Base-by-base conservation (phyloP, 2,888 invertebrate genomes). In the Lumbricus terrestris region DNA sequence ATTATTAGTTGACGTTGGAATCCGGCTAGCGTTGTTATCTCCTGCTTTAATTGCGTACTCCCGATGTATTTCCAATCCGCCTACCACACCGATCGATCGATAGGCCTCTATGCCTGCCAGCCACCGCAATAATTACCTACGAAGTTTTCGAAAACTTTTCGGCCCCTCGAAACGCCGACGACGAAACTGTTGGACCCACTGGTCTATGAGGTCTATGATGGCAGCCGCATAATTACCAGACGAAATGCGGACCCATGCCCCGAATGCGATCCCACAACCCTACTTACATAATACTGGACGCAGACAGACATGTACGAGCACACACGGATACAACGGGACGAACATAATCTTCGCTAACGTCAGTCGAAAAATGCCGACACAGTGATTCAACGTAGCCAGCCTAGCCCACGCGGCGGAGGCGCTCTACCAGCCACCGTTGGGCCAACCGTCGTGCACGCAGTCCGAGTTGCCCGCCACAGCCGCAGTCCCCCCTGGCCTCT, bases 301-400 rank as follows among this genome's bases (percentile, higher is more conserved):
- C n/a, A 69, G 29, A 69, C 69, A 69, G 13, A n/a, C 29, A 69
- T 13, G n/a, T n/a, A 69, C 69, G 8, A 6, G 23, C n/a, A 69
- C 69, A 69, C 0, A 69, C 69, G 69, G 69, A 69, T 69, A 69
- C 69, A 11, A 5, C 23, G 47, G 23, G 69, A 29, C 29, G 69
- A 29, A 69, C 69, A 69, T 69, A 20, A 20, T 15, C 16, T n/a
- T 29, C 69, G 16, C 69, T 29, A 69, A n/a, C 69, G 69, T 69
- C n/a, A 69, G 69, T n/a, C 69, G 69, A 69, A 69, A 69, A 69
- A 69, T 69, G 69, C 69, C 69, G 69, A 69, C 69, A 69, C 69
- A n/a, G n/a, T 69, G 69, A 69, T 69, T 69, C 69, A 69, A 69
- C n/a, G 40, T 15, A 11, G 8, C 69, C 29, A 11, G 8, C 69